These are phyloP conservation scores for Rhyacophila evoluta DNA, from an alignment of 2,888 invertebrate species.

Conservation along the genomic window DNA sequence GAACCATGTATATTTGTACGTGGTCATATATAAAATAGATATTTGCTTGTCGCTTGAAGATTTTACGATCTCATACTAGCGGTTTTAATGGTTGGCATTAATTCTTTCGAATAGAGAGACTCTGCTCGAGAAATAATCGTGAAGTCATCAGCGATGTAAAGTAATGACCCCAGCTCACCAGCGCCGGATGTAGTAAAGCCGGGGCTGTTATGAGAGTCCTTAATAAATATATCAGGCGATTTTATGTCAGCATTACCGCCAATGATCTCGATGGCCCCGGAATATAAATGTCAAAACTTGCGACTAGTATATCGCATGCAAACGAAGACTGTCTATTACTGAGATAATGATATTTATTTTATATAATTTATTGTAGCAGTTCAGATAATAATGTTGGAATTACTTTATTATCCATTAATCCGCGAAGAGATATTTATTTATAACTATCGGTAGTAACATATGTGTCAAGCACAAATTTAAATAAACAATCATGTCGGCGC, in stretches of 20 bases:
- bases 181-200: constrained; percentile 37
- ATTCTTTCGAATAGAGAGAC: constrained; percentile 28
- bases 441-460: too few relatives aligned
- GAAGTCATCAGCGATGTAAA: constrained; percentile 29
- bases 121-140: constrained; percentile 31
- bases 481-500: too few relatives aligned
- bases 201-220: constrained; percentile 38
- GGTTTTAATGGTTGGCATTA: constrained; percentile 30
- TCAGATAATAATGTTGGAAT: background rate
- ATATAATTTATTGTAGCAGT: background rate
- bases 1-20: background rate
- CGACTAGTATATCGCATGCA: constrained; percentile 5
- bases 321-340: background rate
- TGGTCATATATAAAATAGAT: constrained; percentile 7
- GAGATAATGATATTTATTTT: background rate
- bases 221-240: constrained; percentile 44
- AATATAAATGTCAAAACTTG: constrained; percentile 31
- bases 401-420: background rate
- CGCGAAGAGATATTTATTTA: too few relatives aligned
- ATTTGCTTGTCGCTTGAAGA: background rate
- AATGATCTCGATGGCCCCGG: constrained; percentile 28
- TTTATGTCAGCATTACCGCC: constrained; percentile 38
- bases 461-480: too few relatives aligned
- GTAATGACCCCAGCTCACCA: constrained; percentile 31
- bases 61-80: constrained; percentile 15